Percentiles rank a stretch among this genome's conserved stretches.
Evolutionary conservation across 2,113 vertebrate species (phyloP).

Genomic region (Eleginops maclovinus): DNA sequence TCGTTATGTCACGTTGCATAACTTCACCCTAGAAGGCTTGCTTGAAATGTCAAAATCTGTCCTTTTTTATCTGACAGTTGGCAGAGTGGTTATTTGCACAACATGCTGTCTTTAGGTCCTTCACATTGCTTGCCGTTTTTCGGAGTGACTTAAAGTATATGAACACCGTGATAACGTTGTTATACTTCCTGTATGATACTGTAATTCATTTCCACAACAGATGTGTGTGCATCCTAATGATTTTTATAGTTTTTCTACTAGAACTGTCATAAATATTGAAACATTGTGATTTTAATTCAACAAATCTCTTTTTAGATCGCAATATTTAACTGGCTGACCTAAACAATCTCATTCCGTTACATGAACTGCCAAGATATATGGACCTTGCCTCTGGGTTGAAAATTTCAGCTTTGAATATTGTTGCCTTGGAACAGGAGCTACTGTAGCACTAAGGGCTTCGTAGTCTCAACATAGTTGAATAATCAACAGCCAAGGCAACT

Average conservation of each 20-base stretch:
- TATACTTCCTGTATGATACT: not conserved
- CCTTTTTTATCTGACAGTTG: constrained; percentile 49
- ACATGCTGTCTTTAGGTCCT: constrained; percentile 8
- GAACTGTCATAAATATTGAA: too few species aligned
- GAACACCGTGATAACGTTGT: not conserved
- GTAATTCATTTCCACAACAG: not conserved
- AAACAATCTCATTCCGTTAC: not conserved
- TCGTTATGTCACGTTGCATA: constrained; percentile 11
- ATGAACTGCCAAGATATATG: constrained; percentile 17
- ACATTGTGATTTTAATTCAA: not conserved
- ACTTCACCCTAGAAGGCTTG: constrained; percentile 24
- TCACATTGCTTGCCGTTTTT: constrained; percentile 4
- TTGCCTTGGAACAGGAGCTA: not conserved
- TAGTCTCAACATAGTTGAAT: too few species aligned
- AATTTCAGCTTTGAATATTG: constrained; percentile 23
- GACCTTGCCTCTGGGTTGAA: not conserved
- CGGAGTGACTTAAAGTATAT: not conserved
- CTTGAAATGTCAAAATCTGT: constrained; percentile 56
- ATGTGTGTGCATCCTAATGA: not conserved
- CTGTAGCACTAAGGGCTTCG: not conserved
- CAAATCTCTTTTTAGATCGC: not conserved
- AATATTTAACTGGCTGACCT: not conserved
- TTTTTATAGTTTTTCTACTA: not conserved
- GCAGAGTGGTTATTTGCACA: constrained; percentile 39
- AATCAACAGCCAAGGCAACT: not conserved